phyloP scores from a whole-genome alignment of 2,113 vertebrate genomes.

The Triplophysa siluroides region DNA sequence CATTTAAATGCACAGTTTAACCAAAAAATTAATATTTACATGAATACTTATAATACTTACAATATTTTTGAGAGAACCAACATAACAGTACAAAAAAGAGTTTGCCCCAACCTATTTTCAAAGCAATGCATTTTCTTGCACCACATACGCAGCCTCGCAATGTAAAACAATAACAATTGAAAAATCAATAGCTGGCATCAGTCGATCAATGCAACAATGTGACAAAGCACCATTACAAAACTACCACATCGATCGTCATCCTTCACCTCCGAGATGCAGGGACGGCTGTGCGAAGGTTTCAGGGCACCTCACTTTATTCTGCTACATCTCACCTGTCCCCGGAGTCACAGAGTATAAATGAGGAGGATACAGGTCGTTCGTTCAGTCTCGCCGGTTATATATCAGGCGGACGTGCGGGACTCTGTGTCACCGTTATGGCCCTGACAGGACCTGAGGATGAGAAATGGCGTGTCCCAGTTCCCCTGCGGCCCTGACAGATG shows the following conservation, averaged over 20 bases:
- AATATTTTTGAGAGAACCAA: too few relatives aligned
- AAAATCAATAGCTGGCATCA: slow-evolving; percentile 2
- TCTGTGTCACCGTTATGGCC: background rate
- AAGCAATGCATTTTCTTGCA: background rate
- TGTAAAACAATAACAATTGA: background rate
- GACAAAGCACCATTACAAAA: background rate
- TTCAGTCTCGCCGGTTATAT: slow-evolving; percentile 14
- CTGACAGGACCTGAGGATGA: slow-evolving; percentile 23
- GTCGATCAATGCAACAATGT: slow-evolving; percentile 19
- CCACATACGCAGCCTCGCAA: background rate
- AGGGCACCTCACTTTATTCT: slow-evolving; percentile 25
- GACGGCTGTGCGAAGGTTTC: background rate
- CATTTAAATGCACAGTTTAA: background rate
- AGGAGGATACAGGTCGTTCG: slow-evolving; percentile 15
- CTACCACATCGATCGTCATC: background rate
- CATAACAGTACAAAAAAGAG: background rate
- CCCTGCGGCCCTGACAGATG: slow-evolving; percentile 32
- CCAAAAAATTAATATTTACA: background rate
- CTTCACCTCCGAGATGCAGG: slow-evolving; percentile 1
- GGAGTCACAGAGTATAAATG: slow-evolving; percentile 22
- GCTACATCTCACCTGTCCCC: slow-evolving; percentile 32
- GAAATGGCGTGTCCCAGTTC: slow-evolving; percentile 18
- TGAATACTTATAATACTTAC: too few relatives aligned
- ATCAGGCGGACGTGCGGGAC: slow-evolving; percentile 18
- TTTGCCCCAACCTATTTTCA: background rate